Percentiles rank a stretch among this genome's conserved stretches.
Conservation (phyloP, 2,888 invertebrate genomes). For the Prosopocoilus inquinatus region DNA sequence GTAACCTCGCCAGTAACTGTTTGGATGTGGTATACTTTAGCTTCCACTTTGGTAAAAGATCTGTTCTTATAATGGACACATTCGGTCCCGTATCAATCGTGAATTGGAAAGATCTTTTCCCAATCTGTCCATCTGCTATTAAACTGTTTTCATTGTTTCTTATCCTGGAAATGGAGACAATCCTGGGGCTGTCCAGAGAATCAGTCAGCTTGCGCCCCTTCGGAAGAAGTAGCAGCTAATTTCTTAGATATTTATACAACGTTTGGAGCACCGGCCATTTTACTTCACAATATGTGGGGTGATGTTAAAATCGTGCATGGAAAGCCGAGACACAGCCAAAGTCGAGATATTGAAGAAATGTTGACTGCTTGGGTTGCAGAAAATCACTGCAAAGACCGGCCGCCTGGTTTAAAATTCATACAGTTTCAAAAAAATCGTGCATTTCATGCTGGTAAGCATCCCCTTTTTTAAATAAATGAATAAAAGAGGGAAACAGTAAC, state of each 20-base stretch:
- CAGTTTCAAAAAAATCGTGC: slow-evolving; percentile 48
- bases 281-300: slow-evolving; percentile 13
- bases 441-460: slow-evolving; percentile 40
- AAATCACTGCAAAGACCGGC: slow-evolving; percentile 42
- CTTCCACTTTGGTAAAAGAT: too few relatives aligned
- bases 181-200: too few relatives aligned
- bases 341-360: slow-evolving; percentile 44
- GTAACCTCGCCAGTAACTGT: too few relatives aligned
- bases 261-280: not conserved
- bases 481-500: too few relatives aligned
- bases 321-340: slow-evolving; percentile 25
- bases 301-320: slow-evolving; percentile 28
- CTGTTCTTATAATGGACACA: too few relatives aligned
- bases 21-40: too few relatives aligned
- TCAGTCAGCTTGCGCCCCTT: too few relatives aligned
- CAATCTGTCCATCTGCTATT: too few relatives aligned
- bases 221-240: slow-evolving; percentile 5
- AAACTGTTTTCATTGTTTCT: too few relatives aligned
- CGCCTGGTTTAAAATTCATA: slow-evolving; percentile 43
- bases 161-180: too few relatives aligned
- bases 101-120: too few relatives aligned
- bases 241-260: not conserved
- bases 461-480: slow-evolving; percentile 40
- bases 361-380: slow-evolving; percentile 40
- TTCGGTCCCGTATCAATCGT: too few relatives aligned